Base-by-base conservation (phyloP, 2,797 vertebrate genomes). In the Paramormyrops hopkinsi region DNA sequence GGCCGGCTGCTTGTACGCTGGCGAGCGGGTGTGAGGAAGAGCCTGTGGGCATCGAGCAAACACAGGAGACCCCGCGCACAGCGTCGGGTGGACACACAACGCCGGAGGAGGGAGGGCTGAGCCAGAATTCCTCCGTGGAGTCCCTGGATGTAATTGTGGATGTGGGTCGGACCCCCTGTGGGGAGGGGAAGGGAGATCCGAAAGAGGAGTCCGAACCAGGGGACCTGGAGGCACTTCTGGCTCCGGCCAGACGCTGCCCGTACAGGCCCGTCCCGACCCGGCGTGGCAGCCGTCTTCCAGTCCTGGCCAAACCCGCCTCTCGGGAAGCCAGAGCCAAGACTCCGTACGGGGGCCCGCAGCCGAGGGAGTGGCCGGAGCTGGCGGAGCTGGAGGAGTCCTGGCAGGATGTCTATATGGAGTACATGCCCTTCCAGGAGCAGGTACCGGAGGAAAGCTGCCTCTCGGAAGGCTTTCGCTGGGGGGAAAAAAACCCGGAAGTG, bases 321-420 rank as follows among this genome's bases (percentile, higher is more conserved):
- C 91, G 90, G 4, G 87, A 92, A 91, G 88, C 90, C 89, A 90
- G 92, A 4, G 3, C 87, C 56, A 93, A 92, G 86, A 93, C 56
- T 25, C 89, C 90, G 41, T 90, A 87, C 37, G 65, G 90, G 87
- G 91, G 90, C 93, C 95, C 92, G 19, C 96, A 93, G 91, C 92
- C 94, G 92, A 93, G 94, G 83, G 94, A 96, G 88, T 93, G 95
- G 91, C 91, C 93, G 89, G 97, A 97, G 89, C 92, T 98, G 91
- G 92, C 93, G 2, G 97, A 98, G 25, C 94, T 98, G 89, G 96
- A 97, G 92, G 96, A 97, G 91, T 94, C 97, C 91, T 99, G 97
- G 97, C 92, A 97, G 90, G 98, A 99, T 90, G 95, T 99, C 17
- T 98, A 94, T 91, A 94, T 97, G 84, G 96, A 96, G 90, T 98